These are phyloP conservation scores for Chloroceryle inda DNA, from an alignment of 2,797 vertebrate genomes.

Conservation along the genomic window DNA sequence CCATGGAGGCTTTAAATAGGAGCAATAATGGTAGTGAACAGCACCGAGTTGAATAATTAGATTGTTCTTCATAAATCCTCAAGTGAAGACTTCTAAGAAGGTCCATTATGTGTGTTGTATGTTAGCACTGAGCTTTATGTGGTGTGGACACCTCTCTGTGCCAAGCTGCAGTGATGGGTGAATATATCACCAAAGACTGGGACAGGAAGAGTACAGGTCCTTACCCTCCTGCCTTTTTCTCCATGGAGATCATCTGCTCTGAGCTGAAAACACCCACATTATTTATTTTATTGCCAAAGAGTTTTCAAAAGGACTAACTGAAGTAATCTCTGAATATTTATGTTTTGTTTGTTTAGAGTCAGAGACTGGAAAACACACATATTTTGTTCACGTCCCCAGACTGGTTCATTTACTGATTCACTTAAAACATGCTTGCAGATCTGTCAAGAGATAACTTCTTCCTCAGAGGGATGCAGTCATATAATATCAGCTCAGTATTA, in stretches of 20 bases:
- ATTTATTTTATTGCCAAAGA: constrained; percentile 48
- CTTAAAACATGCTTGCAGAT: constrained; percentile 52
- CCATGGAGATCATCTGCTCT: not conserved
- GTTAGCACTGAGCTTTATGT: constrained; percentile 54
- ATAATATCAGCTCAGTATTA: constrained; percentile 30
- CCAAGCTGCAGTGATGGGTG: not conserved
- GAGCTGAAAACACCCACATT: not conserved
- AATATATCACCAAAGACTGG: constrained; percentile 52
- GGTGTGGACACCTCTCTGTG: constrained; percentile 53
- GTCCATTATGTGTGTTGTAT: constrained; percentile 64
- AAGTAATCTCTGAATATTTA: constrained; percentile 45
- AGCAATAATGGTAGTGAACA: constrained; percentile 69
- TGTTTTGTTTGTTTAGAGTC: constrained; percentile 71
- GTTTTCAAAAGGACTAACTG: constrained; percentile 8
- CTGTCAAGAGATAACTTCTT: constrained; percentile 44
- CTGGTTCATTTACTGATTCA: constrained; percentile 60
- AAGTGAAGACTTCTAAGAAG: constrained; percentile 59
- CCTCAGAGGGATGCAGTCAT: constrained; percentile 5
- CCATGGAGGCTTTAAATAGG: constrained; percentile 74
- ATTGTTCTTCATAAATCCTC: constrained; percentile 79
- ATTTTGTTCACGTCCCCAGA: constrained; percentile 62
- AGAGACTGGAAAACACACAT: constrained; percentile 59
- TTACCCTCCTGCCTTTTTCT: not conserved
- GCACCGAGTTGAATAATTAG: constrained; percentile 77
- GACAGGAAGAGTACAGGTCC: not conserved